Evolutionary conservation across 2,888 invertebrate genomes (phyloP), one percentile per base, ranked within the genome.

Genomic region (Eueremaeus valkanovi): DNA sequence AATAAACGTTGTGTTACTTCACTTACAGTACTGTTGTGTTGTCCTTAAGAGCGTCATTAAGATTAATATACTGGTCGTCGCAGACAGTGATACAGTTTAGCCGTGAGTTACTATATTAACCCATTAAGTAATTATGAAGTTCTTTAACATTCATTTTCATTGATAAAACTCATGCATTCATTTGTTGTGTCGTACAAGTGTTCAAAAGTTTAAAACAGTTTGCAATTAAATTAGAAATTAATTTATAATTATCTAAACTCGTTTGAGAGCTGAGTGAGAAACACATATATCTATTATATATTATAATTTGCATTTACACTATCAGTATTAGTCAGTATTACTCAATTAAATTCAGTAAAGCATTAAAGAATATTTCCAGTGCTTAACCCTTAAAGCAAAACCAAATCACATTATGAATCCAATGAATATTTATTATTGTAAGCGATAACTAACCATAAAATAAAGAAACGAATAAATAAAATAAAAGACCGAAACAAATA

Each of bases 211-310:
- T 1, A 51, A 21, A n/a, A 21, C 8, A 21, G n/a, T 51, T 51
- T 51, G 51, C 51, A 51, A 51, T 51, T 51, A 51, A 51, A 51
- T 51, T 51, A 51, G 21, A 51, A 45, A 51, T n/a, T 51, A n/a
- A 51, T 8, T 51, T 51, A 51, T 51, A 51, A 51, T 51, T 51
- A n/a, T 51, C 5, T n/a, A 51, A 51, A 51, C 51, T 21, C 2
- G 51, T 51, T 51, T 51, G 1, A 6, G 3, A 18, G 3, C 51
- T 2, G 21, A 21, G 21, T 45, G 2, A 45, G 2, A 2, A 45
- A 11, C 18, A 18, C 11, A 45, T 11, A 18, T 16, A 18, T 16
- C 16, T n/a, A 51, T 21, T 8, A n/a, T n/a, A 21, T 21, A 51
- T n/a, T 3, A 21, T 8, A 8, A 51, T 51, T 51, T 51, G 51